A percentile compares a stretch with the other conserved stretches of the same genome.
Evolutionary conservation across 2,797 vertebrate genomes (phyloP).

Genomic region (Calcarius lapponicus): DNA sequence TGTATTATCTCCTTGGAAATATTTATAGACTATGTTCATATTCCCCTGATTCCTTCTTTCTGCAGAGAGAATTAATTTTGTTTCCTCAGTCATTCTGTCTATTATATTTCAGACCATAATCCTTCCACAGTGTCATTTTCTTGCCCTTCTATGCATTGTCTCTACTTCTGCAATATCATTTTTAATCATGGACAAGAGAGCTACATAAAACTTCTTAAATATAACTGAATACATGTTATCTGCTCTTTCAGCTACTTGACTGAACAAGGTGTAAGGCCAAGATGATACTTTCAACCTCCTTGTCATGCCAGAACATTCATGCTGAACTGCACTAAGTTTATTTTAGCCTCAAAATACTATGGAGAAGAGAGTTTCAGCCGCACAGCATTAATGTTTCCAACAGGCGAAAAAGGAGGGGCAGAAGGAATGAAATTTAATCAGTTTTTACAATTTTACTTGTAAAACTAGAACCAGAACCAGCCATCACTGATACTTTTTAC

Average conservation of each 20-base stretch:
- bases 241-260: not conserved
- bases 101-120: not conserved
- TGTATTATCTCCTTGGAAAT: constrained; percentile 48
- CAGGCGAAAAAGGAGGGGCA: not conserved
- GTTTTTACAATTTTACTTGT: not conserved
- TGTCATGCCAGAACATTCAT: not conserved
- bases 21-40: constrained; percentile 42
- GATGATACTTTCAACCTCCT: not conserved
- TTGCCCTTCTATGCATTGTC: constrained; percentile 13
- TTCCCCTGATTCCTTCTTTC: constrained; percentile 35
- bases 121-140: constrained; percentile 15
- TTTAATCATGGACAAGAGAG: not conserved
- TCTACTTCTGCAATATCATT: not conserved
- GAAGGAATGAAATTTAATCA: not conserved
- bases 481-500: not conserved
- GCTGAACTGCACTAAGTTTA: not conserved
- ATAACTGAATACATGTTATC: not conserved
- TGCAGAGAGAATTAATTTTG: constrained; percentile 45
- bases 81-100: constrained; percentile 13
- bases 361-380: not conserved
- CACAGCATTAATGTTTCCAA: not conserved
- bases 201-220: not conserved
- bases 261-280: not conserved
- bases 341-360: not conserved
- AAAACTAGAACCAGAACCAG: not conserved